Base-by-base conservation (phyloP, 2,888 invertebrate genomes). In the Lottia scabra region DNA sequence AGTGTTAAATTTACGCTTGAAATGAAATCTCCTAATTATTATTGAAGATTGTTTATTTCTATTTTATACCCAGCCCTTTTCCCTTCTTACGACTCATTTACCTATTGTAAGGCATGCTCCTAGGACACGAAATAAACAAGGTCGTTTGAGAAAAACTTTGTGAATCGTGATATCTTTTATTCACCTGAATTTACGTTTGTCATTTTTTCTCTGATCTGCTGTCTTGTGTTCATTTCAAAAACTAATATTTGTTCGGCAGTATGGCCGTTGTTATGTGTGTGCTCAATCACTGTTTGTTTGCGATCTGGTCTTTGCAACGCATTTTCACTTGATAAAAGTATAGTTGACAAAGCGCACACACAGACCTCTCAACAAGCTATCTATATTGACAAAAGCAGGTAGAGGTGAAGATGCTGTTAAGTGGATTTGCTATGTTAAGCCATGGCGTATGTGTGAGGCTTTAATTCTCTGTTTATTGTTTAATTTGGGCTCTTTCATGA, bases 401-500 rank as follows among this genome's bases (percentile, higher is more conserved):
- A 65, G 26, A 66, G 70, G 70, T 70, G 70, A 70, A 43, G 27
- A 66, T 46, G 63, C 65, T 65, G 48, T 46, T 66, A 66, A 70
- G 70, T 70, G 70, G 70, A 70, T 70, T 70, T 70, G 65, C 70
- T 65, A 48, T 56, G 65, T 66, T 70, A 70, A 70, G 70, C 70
- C 66, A 10, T 38, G 62, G 19, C 62, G 48, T 62, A 70, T 70
- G 70, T 45, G 66, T 56, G 30, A 70, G 66, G 66, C 70, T 48
- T 65, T 66, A 70, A 70, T 48, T 70, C 70, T 65, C 65, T 70
- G 70, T 70, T 70, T 70, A 70, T 30, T 70, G 65, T 70, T 65
- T 70, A 65, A 70, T 70, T 70, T 70, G 70, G 70, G 65, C 65
- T 70, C 70, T 70, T 70, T 66, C 66, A 65, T 65, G 70, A 70